Percentiles rank a stretch among this genome's conserved stretches.
phyloP scores from a whole-genome alignment of 2,797 vertebrate species.

The Falco cherrug region DNA sequence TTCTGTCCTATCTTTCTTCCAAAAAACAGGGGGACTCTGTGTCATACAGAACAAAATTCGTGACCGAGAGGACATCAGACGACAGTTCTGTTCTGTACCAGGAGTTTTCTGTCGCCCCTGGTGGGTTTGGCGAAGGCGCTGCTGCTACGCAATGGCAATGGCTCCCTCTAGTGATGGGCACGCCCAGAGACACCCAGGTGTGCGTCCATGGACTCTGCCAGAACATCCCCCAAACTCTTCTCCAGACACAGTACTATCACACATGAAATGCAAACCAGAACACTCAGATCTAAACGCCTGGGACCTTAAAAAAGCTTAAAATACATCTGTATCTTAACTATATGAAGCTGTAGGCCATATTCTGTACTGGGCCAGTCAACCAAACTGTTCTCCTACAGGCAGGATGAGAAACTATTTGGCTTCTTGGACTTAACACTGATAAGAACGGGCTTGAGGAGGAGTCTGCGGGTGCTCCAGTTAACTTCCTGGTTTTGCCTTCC shows the following conservation, averaged over 20 bases:
- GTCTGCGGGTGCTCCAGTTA: neutral
- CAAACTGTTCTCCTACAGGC: neutral
- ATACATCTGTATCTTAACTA: neutral
- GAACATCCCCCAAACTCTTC: neutral
- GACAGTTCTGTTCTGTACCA: neutral
- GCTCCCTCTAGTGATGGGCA: constrained; percentile 1
- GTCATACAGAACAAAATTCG: neutral
- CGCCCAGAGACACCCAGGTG: too few species aligned
- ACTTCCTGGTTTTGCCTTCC: neutral
- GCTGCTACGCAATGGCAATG: neutral
- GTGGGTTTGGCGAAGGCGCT: neutral
- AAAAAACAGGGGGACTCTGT: neutral
- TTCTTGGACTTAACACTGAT: neutral
- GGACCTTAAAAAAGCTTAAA: neutral
- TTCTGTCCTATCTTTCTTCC: neutral
- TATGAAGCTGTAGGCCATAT: neutral
- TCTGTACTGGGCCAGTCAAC: neutral
- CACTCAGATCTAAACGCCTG: neutral
- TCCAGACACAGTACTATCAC: neutral
- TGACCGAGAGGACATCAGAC: neutral
- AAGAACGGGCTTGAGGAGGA: neutral
- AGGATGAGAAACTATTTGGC: neutral
- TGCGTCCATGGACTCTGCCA: neutral
- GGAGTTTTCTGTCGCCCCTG: too few species aligned
- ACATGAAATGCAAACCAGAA: neutral